Base-by-base conservation (phyloP, 1,140 invertebrate genomes). In the Anoplolepis gracilipes region DNA sequence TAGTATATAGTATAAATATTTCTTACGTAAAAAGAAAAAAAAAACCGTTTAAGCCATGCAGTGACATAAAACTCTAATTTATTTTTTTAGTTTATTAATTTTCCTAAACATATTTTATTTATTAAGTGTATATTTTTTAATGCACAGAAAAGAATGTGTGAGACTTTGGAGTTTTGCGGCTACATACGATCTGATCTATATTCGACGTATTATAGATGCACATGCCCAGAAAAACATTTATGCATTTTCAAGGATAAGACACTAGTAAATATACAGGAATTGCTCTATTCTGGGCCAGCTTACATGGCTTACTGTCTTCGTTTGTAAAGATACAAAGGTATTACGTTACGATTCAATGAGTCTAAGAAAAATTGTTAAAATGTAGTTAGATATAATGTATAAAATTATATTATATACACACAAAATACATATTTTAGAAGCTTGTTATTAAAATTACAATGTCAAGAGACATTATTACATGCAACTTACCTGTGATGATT, bases 401-500 rank as follows among this genome's bases (percentile, higher is more conserved):
- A 36, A 16, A 55, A 25, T 49, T 62, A 76, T 25, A 25, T 64
- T 65, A 53, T 19, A 36, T 67, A 57, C 42, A 73, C 72, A 75
- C 53, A 77, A 57, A 57, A 84, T 59, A 77, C 2, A 33, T 76
- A 65, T 61, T 49, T 49, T 16, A 53, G 70, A 42, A 59, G 2
- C 25, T 69, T 25, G 33, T 53, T 72, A 62, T 49, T 55, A 78
- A 57, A n/a, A 59, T 69, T 62, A 49, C 33, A 49, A 53, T 49
- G 46, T 64, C 10, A 67, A 78, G 3, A 57, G 5, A 30, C 1
- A 39, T 57, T 46, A 10, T 46, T 62, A 33, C 39, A 57, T 1
- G n/a, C 62, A 19, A 88, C 91, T 94, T 95, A 97, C 97, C 95
- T 96, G 96, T 87, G 95, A 93, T 0, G 97, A 97, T 88, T 97